Base-by-base conservation (phyloP, 2,113 vertebrate species). In the Chiloscyllium plagiosum region DNA sequence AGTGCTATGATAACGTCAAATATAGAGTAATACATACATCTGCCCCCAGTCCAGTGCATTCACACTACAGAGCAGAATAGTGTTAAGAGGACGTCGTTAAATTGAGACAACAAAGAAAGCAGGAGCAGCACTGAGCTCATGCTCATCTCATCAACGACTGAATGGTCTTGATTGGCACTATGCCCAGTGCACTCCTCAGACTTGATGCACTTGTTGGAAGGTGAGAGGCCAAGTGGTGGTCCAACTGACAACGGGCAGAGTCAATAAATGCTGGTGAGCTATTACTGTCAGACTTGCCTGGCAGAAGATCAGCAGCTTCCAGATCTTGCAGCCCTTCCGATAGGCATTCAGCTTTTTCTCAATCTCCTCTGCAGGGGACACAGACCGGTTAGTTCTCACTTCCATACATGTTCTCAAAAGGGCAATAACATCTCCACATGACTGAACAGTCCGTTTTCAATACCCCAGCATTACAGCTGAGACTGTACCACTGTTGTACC, bases 251-350 rank as follows among this genome's bases (percentile, higher is more conserved):
- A 20, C 0, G 2, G n/a, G n/a, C 78, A 80, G 78, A 37, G n/a
- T 17, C 78, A 1, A n/a, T n/a, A 17, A 42, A 42, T 4, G 78
- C 37, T 83, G 17, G n/a, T 4, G 5, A 19, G n/a, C 15, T 22
- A 52, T 26, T 29, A 66, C 26, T 3, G 8, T 26, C 19, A 70
- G 37, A 96, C 22, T 52, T 96, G 99, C 99, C 98, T 99, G 99
- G 97, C 99, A 99, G 97, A 99, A 99, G 96, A 99, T 99, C 86
- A 99, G 98, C 99, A 99, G 98, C 97, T 99, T 99, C 98, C 99
- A 99, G 97, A 99, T 99, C 96, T 97, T 99, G 97, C 99, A 99
- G 96, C 99, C 99, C 97, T 98, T 99, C 96, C 98, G 98, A 97
- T 99, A 99, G 96, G 98, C 96, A 83, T 97, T 98, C 96, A 99